phyloP scores from a whole-genome alignment of 2,888 invertebrate genomes.

The Odontomyia ornata region DNA sequence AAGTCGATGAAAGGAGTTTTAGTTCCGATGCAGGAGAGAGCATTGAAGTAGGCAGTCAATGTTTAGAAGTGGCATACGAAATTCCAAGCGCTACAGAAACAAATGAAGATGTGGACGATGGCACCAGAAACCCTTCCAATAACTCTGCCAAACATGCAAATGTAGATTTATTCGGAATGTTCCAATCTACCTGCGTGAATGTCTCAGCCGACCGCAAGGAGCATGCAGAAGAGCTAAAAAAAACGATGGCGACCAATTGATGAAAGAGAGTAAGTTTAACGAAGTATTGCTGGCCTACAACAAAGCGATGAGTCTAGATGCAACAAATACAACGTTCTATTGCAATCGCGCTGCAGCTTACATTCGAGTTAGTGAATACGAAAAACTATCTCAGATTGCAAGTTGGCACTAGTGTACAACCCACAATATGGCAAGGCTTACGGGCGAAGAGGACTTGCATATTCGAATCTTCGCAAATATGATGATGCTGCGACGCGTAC shows the following conservation, averaged over 20 bases:
- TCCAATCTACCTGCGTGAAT: constrained; percentile 62
- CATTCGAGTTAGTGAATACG: constrained; percentile 86
- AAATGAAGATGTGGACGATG: constrained; percentile 19
- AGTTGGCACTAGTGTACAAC: constrained; percentile 87
- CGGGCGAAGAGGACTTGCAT: constrained; percentile 89
- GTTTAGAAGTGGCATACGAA: too few species aligned
- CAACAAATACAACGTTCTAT: too few species aligned
- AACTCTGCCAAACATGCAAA: constrained; percentile 43
- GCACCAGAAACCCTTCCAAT: not conserved
- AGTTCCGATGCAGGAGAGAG: constrained; percentile 62
- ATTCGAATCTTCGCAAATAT: constrained; percentile 82
- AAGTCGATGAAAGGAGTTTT: constrained; percentile 57
- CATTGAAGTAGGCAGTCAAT: constrained; percentile 89
- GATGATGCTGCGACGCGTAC: constrained; percentile 88
- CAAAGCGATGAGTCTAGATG: too few species aligned
- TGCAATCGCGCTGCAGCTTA: too few species aligned
- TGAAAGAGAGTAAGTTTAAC: too few species aligned
- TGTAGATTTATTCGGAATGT: constrained; percentile 65
- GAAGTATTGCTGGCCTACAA: too few species aligned
- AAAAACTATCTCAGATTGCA: constrained; percentile 88
- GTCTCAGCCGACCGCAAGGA: constrained; percentile 66
- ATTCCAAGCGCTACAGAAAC: too few species aligned
- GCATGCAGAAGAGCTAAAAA: constrained; percentile 88
- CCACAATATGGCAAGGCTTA: constrained; percentile 95
- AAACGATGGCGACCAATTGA: constrained; percentile 84